Conservation (phyloP, 2,888 invertebrate genomes). For the Brenthis ino region DNA sequence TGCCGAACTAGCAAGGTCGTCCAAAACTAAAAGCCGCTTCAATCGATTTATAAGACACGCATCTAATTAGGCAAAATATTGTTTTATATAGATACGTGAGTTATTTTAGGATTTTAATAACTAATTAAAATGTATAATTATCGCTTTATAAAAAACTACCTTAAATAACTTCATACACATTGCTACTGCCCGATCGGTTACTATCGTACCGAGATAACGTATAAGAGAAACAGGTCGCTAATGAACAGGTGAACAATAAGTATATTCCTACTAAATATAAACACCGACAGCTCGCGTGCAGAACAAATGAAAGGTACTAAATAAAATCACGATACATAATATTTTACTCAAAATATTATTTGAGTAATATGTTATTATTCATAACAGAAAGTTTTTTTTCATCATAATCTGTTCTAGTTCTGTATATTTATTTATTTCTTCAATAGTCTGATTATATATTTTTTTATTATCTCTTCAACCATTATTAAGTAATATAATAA, state of each 20-base stretch:
- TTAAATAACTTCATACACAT: background rate
- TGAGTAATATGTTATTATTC: no score
- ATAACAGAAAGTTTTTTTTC: no score
- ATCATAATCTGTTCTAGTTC: no score
- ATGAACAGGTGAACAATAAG: slow-evolving; percentile 5
- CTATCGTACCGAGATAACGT: slow-evolving; percentile 2
- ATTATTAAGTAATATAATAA: no score
- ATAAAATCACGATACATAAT: background rate
- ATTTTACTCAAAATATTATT: no score
- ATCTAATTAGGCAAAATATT: slow-evolving; percentile 28
- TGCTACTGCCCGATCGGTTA: slow-evolving; percentile 6
- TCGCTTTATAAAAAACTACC: background rate
- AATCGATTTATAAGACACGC: slow-evolving; percentile 36
- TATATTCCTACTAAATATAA: background rate
- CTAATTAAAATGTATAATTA: no score
- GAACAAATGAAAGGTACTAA: background rate
- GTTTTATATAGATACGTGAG: background rate
- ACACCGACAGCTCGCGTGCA: slow-evolving; percentile 2
- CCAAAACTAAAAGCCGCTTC: slow-evolving; percentile 31
- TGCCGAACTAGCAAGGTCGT: slow-evolving; percentile 43
- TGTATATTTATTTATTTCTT: no score
- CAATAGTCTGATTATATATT: no score
- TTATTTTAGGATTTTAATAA: no score
- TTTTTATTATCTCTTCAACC: no score
- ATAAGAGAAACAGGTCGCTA: slow-evolving; percentile 2